Percentiles rank a stretch among this genome's conserved stretches.
phyloP scores from a whole-genome alignment of 2,888 invertebrate species.

The Phragmatobia fuliginosa region DNA sequence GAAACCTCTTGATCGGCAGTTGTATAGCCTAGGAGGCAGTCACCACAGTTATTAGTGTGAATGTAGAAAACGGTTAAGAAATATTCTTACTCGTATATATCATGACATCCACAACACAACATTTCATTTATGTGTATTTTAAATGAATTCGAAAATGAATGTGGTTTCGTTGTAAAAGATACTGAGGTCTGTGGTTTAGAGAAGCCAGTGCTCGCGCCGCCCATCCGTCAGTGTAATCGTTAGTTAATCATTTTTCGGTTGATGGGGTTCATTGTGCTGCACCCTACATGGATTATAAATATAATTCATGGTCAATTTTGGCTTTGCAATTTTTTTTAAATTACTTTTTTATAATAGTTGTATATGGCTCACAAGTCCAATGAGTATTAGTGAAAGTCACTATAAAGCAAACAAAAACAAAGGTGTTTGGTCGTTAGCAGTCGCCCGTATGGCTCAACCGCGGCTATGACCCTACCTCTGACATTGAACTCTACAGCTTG shows the following conservation, averaged over 20 bases:
- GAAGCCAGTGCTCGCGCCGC: slow-evolving; percentile 82
- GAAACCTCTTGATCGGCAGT: too few species aligned
- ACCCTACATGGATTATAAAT: slow-evolving; percentile 76
- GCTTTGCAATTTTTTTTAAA: slow-evolving; percentile 71
- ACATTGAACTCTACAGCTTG: slow-evolving; percentile 78
- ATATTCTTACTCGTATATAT: background rate
- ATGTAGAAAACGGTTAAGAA: background rate
- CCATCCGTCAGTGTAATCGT: slow-evolving; percentile 85
- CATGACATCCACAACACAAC: background rate
- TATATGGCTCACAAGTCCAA: background rate
- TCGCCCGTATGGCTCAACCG: slow-evolving; percentile 71
- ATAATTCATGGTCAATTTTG: slow-evolving; percentile 68
- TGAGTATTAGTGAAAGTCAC: slow-evolving; percentile 32
- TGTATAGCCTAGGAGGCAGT: too few species aligned
- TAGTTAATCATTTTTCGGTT: slow-evolving; percentile 87
- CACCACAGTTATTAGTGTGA: too few species aligned
- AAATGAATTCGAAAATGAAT: background rate
- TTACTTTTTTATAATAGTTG: slow-evolving; percentile 50
- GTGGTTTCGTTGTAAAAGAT: slow-evolving; percentile 34
- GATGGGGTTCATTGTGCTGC: slow-evolving; percentile 81
- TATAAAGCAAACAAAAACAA: slow-evolving; percentile 38
- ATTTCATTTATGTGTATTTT: background rate
- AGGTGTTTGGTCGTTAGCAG: slow-evolving; percentile 30
- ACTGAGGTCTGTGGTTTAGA: slow-evolving; percentile 64
- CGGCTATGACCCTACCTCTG: slow-evolving; percentile 72